Evolutionary conservation across 2,113 vertebrate species (phyloP).

Genomic region (Gallinago media): DNA sequence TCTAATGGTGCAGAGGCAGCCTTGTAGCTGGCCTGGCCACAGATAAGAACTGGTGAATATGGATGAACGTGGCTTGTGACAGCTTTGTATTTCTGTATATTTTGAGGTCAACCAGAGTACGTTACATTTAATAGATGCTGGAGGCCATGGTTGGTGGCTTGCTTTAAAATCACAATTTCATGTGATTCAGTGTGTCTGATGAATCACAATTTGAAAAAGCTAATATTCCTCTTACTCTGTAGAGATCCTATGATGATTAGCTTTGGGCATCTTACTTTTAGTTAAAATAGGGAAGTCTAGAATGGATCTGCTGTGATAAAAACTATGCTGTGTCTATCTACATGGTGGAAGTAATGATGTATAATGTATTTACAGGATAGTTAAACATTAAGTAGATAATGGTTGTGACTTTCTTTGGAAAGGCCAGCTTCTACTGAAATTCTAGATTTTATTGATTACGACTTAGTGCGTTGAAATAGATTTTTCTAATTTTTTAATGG

Average conservation of each 20-base stretch:
- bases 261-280: background rate
- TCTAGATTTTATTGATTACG: background rate
- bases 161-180: background rate
- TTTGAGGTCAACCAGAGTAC: background rate
- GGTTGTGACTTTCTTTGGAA: background rate
- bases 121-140: background rate
- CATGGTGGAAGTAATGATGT: background rate
- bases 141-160: background rate
- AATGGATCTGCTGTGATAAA: background rate
- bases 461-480: background rate
- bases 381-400: background rate
- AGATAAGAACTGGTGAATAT: background rate
- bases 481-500: background rate
- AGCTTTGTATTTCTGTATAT: background rate
- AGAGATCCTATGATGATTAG: background rate
- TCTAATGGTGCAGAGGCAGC: background rate
- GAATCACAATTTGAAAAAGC: background rate
- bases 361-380: background rate
- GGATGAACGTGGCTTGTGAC: background rate
- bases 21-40: background rate
- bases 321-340: background rate
- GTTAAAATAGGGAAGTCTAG: background rate
- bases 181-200: background rate
- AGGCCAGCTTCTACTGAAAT: background rate
- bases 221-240: background rate